A percentile compares a stretch with the other conserved stretches of the same genome.
Evolutionary conservation across 2,797 vertebrate species (phyloP).

Genomic region (Brotula barbata): DNA sequence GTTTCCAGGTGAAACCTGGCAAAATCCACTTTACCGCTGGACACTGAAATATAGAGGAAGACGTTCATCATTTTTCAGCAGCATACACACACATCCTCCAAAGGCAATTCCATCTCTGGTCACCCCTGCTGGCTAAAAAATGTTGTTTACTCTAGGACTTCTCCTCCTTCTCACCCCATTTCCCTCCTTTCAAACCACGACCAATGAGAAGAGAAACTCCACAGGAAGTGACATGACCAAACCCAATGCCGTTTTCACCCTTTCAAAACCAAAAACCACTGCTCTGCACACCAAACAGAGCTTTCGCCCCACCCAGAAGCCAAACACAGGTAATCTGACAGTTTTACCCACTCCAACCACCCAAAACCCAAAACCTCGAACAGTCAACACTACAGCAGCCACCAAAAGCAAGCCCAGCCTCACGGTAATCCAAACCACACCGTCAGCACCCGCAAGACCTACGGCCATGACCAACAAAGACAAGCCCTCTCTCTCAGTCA

Average conservation of each 20-base stretch:
- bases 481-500: constrained; percentile 41
- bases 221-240: constrained; percentile 67
- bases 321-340: constrained; percentile 65
- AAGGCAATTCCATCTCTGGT: constrained; percentile 47
- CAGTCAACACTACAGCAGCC: constrained; percentile 29
- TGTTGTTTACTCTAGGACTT: constrained; percentile 77
- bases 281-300: constrained; percentile 54
- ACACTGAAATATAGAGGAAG: constrained; percentile 50
- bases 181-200: constrained; percentile 69
- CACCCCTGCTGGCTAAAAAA: constrained; percentile 64
- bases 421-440: constrained; percentile 55
- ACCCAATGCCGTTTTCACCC: constrained; percentile 52
- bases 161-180: constrained; percentile 76
- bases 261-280: constrained; percentile 72
- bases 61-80: constrained; percentile 44
- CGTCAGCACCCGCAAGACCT: constrained; percentile 37
- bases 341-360: constrained; percentile 41
- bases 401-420: constrained; percentile 52
- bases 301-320: constrained; percentile 54
- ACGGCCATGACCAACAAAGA: constrained; percentile 55
- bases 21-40: constrained; percentile 37
- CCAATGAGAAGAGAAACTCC: constrained; percentile 72
- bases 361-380: constrained; percentile 54
- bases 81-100: constrained; percentile 44
- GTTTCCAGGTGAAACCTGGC: constrained; percentile 61